These are phyloP conservation scores for Remorina albescens DNA, from an alignment of 2,797 vertebrate species.

Conservation along the genomic window DNA sequence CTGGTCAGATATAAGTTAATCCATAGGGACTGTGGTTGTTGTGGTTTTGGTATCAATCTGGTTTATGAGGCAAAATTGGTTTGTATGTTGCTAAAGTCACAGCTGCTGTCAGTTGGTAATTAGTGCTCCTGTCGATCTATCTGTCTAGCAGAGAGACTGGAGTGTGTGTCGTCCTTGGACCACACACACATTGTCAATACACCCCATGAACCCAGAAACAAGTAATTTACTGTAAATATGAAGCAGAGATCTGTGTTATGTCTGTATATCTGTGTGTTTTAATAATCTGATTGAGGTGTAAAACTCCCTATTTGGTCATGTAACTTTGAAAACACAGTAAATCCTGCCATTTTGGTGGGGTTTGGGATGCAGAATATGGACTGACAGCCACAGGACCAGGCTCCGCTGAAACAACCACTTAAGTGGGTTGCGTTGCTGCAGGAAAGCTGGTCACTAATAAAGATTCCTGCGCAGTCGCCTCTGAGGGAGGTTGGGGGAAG, in stretches of 20 bases:
- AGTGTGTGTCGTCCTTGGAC: conserved; percentile 11
- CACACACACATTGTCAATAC: background rate
- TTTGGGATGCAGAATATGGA: background rate
- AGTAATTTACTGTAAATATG: background rate
- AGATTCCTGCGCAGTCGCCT: conserved; percentile 5
- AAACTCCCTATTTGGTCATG: background rate
- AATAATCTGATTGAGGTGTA: background rate
- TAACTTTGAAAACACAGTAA: background rate
- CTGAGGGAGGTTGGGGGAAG: background rate
- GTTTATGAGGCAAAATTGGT: background rate
- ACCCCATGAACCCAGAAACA: background rate
- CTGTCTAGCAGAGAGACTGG: background rate
- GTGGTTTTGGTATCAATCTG: conserved; percentile 16
- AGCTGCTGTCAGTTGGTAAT: conserved; percentile 9
- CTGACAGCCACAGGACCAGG: background rate
- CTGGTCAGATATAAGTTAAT: background rate
- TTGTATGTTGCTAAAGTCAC: background rate
- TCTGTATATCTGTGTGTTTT: conserved; percentile 6
- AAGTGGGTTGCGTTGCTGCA: background rate
- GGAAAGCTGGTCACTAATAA: background rate
- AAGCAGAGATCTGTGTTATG: background rate
- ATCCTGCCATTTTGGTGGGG: background rate
- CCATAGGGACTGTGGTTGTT: conserved; percentile 22
- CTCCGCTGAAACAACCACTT: background rate
- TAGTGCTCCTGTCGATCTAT: conserved; percentile 15